Evolutionary conservation across 2,113 vertebrate genomes (phyloP).

Genomic region (Telmatochromis bifrenatus): DNA sequence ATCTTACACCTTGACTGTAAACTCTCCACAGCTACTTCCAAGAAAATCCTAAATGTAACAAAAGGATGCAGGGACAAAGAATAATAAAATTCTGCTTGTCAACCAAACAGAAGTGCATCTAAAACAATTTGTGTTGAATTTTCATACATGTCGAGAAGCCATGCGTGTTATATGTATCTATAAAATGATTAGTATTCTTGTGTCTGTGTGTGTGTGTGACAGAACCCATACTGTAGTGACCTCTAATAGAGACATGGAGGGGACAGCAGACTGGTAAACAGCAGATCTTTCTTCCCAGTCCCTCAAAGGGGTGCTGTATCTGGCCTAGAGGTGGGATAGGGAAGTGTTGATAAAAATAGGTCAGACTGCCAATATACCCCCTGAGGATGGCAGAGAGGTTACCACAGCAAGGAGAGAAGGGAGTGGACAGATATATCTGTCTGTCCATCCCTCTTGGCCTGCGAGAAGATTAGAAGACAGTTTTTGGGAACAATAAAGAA

Average conservation of each 20-base stretch:
- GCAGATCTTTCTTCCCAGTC: slow-evolving; percentile 21
- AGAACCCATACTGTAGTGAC: slow-evolving; percentile 22
- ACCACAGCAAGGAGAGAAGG: slow-evolving; percentile 5
- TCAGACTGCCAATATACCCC: slow-evolving; percentile 50
- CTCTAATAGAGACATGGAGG: slow-evolving; percentile 45
- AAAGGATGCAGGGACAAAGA: not conserved
- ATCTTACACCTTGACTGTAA: not conserved
- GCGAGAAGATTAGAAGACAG: slow-evolving; percentile 18
- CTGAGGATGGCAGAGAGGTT: slow-evolving; percentile 39
- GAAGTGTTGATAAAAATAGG: slow-evolving; percentile 57
- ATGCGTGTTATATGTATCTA: not conserved
- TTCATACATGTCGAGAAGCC: not conserved
- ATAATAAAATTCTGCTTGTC: not conserved
- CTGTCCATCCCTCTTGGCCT: slow-evolving; percentile 32
- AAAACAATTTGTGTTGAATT: not conserved
- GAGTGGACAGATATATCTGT: not conserved
- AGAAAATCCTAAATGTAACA: not conserved
- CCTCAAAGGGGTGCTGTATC: slow-evolving; percentile 33
- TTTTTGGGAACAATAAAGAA: not conserved
- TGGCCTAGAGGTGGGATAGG: slow-evolving; percentile 40
- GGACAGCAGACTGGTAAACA: slow-evolving; percentile 44
- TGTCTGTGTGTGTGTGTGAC: not conserved
- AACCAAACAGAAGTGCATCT: not conserved
- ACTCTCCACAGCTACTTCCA: not conserved
- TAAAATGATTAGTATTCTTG: not conserved